Conservation (phyloP, 1,140 invertebrate genomes). For the Drosophila quadrilineata region DNA sequence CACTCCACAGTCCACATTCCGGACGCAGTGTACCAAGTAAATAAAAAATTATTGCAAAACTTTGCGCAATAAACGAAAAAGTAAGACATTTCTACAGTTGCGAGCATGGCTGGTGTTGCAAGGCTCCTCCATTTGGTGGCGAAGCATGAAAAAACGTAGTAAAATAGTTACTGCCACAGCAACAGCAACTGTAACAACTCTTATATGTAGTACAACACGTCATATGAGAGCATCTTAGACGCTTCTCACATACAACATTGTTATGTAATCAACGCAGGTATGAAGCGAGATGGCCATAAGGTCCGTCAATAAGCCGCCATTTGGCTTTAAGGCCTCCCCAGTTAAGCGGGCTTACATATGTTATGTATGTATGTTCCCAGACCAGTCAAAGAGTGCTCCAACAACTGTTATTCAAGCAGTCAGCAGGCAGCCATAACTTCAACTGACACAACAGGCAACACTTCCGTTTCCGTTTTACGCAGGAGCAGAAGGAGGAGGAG, state of each 20-base stretch:
- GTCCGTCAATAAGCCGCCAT: slow-evolving; percentile 15
- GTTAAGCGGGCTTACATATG: slow-evolving; percentile 42
- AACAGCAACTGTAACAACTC: slow-evolving; percentile 21
- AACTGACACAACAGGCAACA: slow-evolving; percentile 49
- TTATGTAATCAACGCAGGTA: slow-evolving; percentile 74
- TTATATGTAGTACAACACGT: slow-evolving; percentile 4
- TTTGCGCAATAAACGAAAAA: slow-evolving; percentile 76
- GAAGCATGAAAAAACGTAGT: slow-evolving; percentile 69
- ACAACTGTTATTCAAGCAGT: too few relatives aligned
- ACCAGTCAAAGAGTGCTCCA: background rate
- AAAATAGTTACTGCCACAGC: slow-evolving; percentile 60
- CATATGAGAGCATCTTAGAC: slow-evolving; percentile 10
- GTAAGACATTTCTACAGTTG: slow-evolving; percentile 58
- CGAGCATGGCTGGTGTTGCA: slow-evolving; percentile 2
- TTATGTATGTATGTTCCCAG: background rate
- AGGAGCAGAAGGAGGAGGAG: slow-evolving; percentile 20
- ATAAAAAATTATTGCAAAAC: slow-evolving; percentile 78
- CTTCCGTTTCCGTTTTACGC: slow-evolving; percentile 56
- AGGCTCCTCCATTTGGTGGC: too few relatives aligned
- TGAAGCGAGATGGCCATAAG: slow-evolving; percentile 1
- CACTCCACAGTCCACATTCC: slow-evolving; percentile 7
- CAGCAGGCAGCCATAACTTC: slow-evolving; percentile 23
- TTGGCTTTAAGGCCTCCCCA: slow-evolving; percentile 52
- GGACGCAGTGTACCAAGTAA: slow-evolving; percentile 51
- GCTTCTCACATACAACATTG: slow-evolving; percentile 33